Evolutionary conservation across 2,113 vertebrate genomes (phyloP), one percentile per base, ranked within the genome.

Genomic region (Phyllopteryx taeniolatus): DNA sequence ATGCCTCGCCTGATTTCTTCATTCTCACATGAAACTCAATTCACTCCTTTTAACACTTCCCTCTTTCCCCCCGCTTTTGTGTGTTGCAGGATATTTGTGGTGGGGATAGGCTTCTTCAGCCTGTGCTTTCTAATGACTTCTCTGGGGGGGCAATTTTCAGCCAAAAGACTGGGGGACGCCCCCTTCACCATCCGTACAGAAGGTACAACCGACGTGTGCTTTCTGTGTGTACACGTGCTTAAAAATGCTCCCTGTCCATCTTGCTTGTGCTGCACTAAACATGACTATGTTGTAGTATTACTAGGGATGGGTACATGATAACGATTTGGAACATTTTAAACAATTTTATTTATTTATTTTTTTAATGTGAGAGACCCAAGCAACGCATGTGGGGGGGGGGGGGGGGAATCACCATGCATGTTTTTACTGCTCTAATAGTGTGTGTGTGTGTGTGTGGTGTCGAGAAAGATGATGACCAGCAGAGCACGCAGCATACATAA

Each of bases 41-140:
- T 77, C 35, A 15, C 43, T 39, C 51, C 33, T 66, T 73, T 83
- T 60, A 71, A 77, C 27, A 14, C 5, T n/a, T 80, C 64, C 67
- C 31, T 42, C 47, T 69, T 80, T 74, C 80, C 74, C 61, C 73
- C 49, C 60, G 15, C 77, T 35, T 51, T 42, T 56, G 35, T 78
- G 69, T 85, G 42, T 90, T 90, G 78, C 89, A 99, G 97, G 94
- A 96, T 99, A 83, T 99, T 99, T 12, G 94, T 99, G 88, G 94
- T 95, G 84, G 97, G 97, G 74, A 95, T 96, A 22, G 97, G 96
- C 86, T 98, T 99, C 93, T 99, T 99, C 92, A 98, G 96, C 1
- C 93, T 99, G 72, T 99, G 96, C 90, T 98, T 99, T 92, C 93
- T 99, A 87, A 98, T 99, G 97, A 98, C 96, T 0, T 99, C 97